Conservation (phyloP, 2,113 vertebrate genomes). For the Hyla sarda region DNA sequence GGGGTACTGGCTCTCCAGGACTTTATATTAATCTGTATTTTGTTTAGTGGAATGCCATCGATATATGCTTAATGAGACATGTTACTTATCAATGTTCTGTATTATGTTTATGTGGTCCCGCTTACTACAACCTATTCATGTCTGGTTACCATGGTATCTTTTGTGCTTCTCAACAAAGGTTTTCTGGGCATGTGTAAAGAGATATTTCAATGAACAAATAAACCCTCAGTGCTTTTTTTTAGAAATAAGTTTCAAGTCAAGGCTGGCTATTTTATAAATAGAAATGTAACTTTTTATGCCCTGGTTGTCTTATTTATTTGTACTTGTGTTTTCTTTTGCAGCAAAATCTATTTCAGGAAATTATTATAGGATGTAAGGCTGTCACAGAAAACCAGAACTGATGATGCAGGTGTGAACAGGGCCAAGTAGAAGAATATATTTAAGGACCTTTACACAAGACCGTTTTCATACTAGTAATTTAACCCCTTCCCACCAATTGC, state of each 20-base stretch:
- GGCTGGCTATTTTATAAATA: not conserved
- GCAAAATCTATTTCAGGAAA: not conserved
- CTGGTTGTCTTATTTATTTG: not conserved
- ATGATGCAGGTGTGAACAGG: too few species aligned
- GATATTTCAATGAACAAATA: slow-evolving; percentile 19
- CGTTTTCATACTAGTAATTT: too few species aligned
- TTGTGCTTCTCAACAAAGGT: not conserved
- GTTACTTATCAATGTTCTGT: not conserved
- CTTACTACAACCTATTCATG: not conserved
- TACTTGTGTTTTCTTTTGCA: not conserved
- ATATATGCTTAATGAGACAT: not conserved
- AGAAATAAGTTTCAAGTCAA: not conserved
- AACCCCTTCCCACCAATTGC: too few species aligned
- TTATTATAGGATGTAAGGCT: not conserved
- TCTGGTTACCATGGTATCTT: slow-evolving; percentile 4
- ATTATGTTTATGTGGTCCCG: too few species aligned
- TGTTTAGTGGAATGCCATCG: not conserved
- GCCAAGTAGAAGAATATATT: too few species aligned
- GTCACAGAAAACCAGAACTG: too few species aligned
- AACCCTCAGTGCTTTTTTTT: not conserved
- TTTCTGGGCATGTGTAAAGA: not conserved
- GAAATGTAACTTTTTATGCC: not conserved
- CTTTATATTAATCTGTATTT: not conserved
- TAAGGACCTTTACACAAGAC: too few species aligned
- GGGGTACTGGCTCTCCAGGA: not conserved